Evolutionary conservation across 1,140 invertebrate species (phyloP).

Genomic region (Heliconius hewitsoni): DNA sequence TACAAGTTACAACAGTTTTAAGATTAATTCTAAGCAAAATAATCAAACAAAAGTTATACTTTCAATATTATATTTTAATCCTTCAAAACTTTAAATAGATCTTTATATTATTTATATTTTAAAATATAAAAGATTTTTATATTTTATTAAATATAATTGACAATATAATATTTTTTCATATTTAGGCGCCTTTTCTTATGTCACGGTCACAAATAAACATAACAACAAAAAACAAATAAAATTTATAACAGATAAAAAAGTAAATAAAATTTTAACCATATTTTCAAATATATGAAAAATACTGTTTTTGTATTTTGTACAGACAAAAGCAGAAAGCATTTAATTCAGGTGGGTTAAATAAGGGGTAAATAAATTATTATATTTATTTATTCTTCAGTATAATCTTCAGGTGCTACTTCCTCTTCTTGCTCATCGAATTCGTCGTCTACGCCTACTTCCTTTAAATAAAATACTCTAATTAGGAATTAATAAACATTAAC

Average conservation of each 20-base stretch:
- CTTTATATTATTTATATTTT: no score
- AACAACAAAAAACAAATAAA: not conserved
- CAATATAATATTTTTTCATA: no score
- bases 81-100: no score
- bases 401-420: constrained; percentile 58
- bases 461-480: constrained; percentile 4
- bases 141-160: no score
- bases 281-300: constrained; percentile 16
- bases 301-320: not conserved
- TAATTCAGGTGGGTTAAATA: constrained; percentile 3
- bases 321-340: not conserved
- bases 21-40: no score
- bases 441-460: constrained; percentile 70
- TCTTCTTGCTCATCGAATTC: constrained; percentile 67
- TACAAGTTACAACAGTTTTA: no score
- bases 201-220: not conserved
- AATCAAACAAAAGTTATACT: no score
- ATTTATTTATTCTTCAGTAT: constrained; percentile 49
- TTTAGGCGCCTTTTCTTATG: not conserved
- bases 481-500: not conserved
- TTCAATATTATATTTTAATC: no score
- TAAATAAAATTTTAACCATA: no score
- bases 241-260: no score
- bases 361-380: not conserved
- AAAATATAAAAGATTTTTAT: no score